A percentile compares a stretch with the other conserved stretches of the same genome.
Evolutionary conservation across 30 jellyfish, hydroid and myxozoan species (phyloP).

Genomic region (Aurelia sp.): DNA sequence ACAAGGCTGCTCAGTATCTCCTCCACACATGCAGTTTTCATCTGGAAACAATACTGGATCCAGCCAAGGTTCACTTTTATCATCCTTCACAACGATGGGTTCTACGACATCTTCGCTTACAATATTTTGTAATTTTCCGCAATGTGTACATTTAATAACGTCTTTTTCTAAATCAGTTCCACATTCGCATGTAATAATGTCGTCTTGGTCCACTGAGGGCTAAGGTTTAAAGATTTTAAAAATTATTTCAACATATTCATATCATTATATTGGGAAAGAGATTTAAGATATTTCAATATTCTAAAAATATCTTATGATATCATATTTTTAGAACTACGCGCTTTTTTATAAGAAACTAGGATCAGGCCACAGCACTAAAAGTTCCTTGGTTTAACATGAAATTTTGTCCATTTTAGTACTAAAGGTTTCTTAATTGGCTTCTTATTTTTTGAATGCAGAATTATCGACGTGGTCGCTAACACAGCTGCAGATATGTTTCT

Average conservation of each 20-base stretch:
- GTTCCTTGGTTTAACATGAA: no score
- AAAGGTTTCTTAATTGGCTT: no score
- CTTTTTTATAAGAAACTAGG: no score
- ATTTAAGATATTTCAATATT: no score
- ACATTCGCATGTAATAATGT: slow-evolving; percentile 19
- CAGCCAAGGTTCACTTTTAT: slow-evolving; percentile 55
- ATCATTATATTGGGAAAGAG: no score
- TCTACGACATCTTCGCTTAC: slow-evolving; percentile 50
- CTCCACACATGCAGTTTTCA: slow-evolving; percentile 32
- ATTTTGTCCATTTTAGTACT: no score
- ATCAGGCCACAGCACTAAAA: no score
- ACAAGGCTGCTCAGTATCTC: neutral
- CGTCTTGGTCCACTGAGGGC: slow-evolving; percentile 55
- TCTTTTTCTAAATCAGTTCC: slow-evolving; percentile 22
- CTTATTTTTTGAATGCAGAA: no score
- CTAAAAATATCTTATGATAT: no score
- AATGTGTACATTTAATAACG: slow-evolving; percentile 19
- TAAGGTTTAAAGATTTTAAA: slow-evolving; percentile 3
- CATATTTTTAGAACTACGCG: no score
- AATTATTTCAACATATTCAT: neutral
- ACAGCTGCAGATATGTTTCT: no score
- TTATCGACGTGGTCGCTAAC: no score
- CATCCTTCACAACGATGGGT: slow-evolving; percentile 49
- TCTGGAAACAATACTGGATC: slow-evolving; percentile 49
- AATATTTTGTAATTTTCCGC: slow-evolving; percentile 26